Conservation (phyloP, 2,888 invertebrate genomes). For the Iselma pallidipennis region DNA sequence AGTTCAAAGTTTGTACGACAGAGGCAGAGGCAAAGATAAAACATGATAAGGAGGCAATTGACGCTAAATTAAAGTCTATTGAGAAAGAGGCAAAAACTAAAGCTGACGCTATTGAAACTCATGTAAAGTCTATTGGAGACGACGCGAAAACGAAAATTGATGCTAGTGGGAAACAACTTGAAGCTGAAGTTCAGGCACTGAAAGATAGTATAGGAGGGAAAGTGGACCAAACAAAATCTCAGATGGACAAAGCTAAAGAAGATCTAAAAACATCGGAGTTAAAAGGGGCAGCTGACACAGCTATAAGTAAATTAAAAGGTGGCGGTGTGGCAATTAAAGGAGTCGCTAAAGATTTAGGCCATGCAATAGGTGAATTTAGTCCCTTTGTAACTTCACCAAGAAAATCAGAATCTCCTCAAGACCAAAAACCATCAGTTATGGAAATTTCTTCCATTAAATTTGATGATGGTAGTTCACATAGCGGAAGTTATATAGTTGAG, state of each 20-base stretch:
- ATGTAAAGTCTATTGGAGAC: not conserved
- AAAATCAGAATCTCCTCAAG: conserved; percentile 49
- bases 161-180: not conserved
- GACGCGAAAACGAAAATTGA: not conserved
- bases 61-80: not conserved
- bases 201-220: not conserved
- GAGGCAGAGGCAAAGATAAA: too few relatives aligned
- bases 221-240: not conserved
- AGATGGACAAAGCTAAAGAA: not conserved
- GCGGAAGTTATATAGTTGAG: conserved; percentile 41
- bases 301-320: not conserved
- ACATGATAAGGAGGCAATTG: too few relatives aligned
- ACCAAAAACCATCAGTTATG: conserved; percentile 48
- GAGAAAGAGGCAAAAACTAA: conserved; percentile 1
- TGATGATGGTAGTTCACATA: conserved; percentile 44
- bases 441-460: conserved; percentile 47
- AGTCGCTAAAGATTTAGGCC: not conserved
- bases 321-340: not conserved
- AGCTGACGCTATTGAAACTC: not conserved
- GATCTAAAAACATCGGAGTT: not conserved
- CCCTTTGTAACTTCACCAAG: conserved; percentile 53
- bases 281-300: not conserved
- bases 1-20: not conserved
- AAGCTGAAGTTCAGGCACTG: not conserved
- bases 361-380: conserved; percentile 9